Evolutionary conservation across 2,888 invertebrate species (phyloP).

Genomic region (Sphinx pinastri): DNA sequence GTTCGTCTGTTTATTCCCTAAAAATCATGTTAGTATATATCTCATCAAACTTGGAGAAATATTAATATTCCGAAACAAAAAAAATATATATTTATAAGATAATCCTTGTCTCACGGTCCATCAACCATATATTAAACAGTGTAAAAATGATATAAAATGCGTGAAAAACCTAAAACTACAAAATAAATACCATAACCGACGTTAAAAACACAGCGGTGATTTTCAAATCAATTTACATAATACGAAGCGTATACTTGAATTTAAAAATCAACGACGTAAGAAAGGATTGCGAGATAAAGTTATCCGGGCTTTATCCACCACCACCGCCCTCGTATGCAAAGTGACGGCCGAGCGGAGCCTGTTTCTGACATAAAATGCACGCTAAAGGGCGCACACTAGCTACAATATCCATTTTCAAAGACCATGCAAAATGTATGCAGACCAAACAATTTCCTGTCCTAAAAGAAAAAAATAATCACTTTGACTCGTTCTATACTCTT

Average conservation of each 20-base stretch:
- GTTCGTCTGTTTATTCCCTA: background rate
- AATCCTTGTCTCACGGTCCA: no score
- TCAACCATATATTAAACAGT: no score
- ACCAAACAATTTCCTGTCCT: slow-evolving; percentile 30
- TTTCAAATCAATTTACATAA: slow-evolving; percentile 67
- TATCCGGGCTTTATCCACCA: slow-evolving; percentile 61
- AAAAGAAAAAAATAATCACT: background rate
- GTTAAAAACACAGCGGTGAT: slow-evolving; percentile 43
- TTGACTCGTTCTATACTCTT: no score
- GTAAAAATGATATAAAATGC: no score
- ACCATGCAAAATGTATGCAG: slow-evolving; percentile 44
- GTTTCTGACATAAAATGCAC: slow-evolving; percentile 61
- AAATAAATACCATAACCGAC: background rate
- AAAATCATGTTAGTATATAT: no score
- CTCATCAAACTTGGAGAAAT: no score
- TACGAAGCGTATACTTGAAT: slow-evolving; percentile 61
- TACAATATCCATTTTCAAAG: slow-evolving; percentile 47
- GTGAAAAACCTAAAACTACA: background rate
- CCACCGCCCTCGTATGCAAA: slow-evolving; percentile 60
- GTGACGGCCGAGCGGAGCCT: slow-evolving; percentile 53
- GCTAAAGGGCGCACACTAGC: slow-evolving; percentile 46
- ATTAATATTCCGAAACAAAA: no score
- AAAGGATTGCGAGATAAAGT: slow-evolving; percentile 62
- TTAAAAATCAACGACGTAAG: slow-evolving; percentile 65
- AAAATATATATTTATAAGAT: no score